Evolutionary conservation across 2,797 vertebrate species (phyloP), one percentile per base, ranked within the genome.

Genomic region (Lagodon rhomboides): DNA sequence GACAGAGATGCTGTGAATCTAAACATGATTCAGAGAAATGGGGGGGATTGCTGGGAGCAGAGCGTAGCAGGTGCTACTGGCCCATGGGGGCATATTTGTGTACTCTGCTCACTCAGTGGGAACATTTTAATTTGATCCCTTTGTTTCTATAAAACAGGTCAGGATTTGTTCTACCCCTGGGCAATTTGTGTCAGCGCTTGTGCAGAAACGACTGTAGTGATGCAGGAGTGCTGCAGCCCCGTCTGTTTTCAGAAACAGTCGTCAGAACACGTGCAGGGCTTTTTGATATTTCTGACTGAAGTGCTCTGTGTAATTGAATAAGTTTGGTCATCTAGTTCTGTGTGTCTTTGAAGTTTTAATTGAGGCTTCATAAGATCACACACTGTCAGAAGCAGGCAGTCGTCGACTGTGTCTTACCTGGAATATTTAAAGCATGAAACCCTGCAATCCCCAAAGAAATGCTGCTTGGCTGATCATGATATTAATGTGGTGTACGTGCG

Each of bases 121-220:
- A 94, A 93, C 88, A 91, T 94, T 94, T 94, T 93, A 94, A 94
- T 94, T 93, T 93, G 89, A 93, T 91, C 86, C 82, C 68, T 87
- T 87, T 92, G 86, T 92, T 92, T 91, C 87, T 91, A 87, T 92
- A 90, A 94, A 94, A 88, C 88, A 88, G 92, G 86, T 92, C 93
- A 92, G 89, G 87, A 92, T 91, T 89, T 86, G 91, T 79, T 90
- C 74, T 79, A 58, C 85, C 91, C 75, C 67, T 22, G 22, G 79
- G 89, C 86, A 68, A 11, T 87, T 86, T 86, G 83, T 84, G 85
- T 89, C 79, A 63, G 68, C 17, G 54, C 75, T 54, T 49, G 75
- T 68, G 51, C 18, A 77, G 77, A 84, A 91, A 73, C 59, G 18
- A 20, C 77, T 64, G 65, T 65, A 43, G 65, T 66, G 79, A 82